phyloP scores from a whole-genome alignment of 2,797 vertebrate genomes.

The Rhinophrynus dorsalis region DNA sequence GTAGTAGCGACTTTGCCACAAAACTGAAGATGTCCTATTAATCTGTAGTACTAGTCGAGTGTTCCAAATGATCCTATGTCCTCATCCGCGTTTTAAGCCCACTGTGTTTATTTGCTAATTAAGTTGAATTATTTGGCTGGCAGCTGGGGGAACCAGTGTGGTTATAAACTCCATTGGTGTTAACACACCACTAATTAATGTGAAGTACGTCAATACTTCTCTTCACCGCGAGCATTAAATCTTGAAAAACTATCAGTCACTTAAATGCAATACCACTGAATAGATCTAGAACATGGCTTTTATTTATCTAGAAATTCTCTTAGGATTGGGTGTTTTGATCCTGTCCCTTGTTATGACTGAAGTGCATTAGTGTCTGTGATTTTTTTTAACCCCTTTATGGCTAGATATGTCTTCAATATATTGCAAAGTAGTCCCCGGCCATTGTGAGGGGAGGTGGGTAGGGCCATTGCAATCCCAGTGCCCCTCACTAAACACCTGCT shows the following conservation, averaged over 20 bases:
- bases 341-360: too few relatives aligned
- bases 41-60: background rate
- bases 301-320: too few relatives aligned
- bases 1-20: too few relatives aligned
- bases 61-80: background rate
- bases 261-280: background rate
- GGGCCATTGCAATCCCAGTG: too few relatives aligned
- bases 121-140: conserved; percentile 41
- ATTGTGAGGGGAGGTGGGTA: too few relatives aligned
- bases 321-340: too few relatives aligned
- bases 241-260: conserved; percentile 32
- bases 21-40: background rate
- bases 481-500: too few relatives aligned
- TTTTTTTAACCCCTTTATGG: too few relatives aligned
- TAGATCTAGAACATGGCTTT: background rate
- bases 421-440: too few relatives aligned
- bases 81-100: conserved; percentile 20
- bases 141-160: conserved; percentile 30
- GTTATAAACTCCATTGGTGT: conserved; percentile 33
- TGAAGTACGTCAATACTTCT: conserved; percentile 24
- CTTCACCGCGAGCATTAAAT: conserved; percentile 23
- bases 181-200: conserved; percentile 43
- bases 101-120: conserved; percentile 41
- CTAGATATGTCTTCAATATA: too few relatives aligned
- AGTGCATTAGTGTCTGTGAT: too few relatives aligned